Evolutionary conservation across 2,113 vertebrate species (phyloP), one percentile per base, ranked within the genome.

Genomic region (Pipra filicauda): DNA sequence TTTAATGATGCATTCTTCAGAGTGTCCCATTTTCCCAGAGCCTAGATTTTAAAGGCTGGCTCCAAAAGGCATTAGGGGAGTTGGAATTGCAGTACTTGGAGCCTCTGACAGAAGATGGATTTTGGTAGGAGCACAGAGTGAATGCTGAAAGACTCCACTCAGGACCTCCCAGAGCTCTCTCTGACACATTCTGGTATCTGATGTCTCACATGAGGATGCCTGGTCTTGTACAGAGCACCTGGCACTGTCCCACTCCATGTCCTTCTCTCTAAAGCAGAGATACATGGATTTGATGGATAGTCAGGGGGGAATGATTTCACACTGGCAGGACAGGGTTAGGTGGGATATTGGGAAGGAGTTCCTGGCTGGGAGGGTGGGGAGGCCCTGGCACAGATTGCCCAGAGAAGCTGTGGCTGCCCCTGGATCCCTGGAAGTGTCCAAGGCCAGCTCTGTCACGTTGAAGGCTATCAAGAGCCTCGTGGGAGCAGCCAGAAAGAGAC

Each of bases 301-400:
- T 22, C 44, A 85, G 11, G 35, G 27, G 35, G 37, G 5, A 27
- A 9, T 1, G 31, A 52, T 37, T 30, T 31, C 84, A 37, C 59
- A 23, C 21, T 21, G 44, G 2, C 35, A 67, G 17, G 31, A 8
- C 31, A 44, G 73, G 43, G 15, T 0, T 8, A 2, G 31, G 4
- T 31, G 24, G 43, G 16, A 35, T 23, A 24, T 2, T 31, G 37
- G 62, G 44, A 58, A 30, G 37, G 17, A 22, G 52, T 43, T 49
- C 15, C 1, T 41, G 9, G 15, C 12, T 23, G n/a, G 1, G 18
- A n/a, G 28, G 18, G 28, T 39, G 41, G 1, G 0, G 1, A 28
- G 59, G n/a, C 18, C 28, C 61, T 35, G 72, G 72, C 61, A 24
- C n/a, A 33, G 43, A 18, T 1, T 74, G 70, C 5, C 23, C 70